phyloP scores from a whole-genome alignment of 2,888 invertebrate genomes.

The Crossocerus cetratus region DNA sequence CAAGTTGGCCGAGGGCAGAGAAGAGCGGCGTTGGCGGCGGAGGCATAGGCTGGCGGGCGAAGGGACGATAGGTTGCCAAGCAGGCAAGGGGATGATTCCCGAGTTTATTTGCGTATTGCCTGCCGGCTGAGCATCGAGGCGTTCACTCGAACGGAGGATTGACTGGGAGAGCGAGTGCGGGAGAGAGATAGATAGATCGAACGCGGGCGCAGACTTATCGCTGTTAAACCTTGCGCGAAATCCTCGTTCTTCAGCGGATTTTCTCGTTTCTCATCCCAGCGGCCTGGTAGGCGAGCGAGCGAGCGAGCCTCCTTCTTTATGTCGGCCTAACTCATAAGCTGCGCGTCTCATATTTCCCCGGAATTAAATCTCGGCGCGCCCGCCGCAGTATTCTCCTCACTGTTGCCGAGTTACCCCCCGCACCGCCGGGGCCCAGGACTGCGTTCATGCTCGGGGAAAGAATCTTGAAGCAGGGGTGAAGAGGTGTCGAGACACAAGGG shows the following conservation, averaged over 20 bases:
- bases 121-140: constrained; percentile 73
- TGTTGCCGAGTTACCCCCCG: too few species aligned
- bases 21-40: too few species aligned
- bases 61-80: constrained; percentile 29
- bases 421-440: too few species aligned
- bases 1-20: constrained; percentile 20
- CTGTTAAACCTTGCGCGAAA: constrained; percentile 36
- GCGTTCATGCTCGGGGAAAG: not conserved
- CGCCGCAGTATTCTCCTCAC: too few species aligned
- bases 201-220: constrained; percentile 55
- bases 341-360: too few species aligned
- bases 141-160: constrained; percentile 54
- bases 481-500: not conserved
- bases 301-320: too few species aligned
- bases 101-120: constrained; percentile 75
- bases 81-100: constrained; percentile 38
- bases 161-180: constrained; percentile 30
- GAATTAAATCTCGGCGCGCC: too few species aligned
- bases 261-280: constrained; percentile 1
- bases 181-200: constrained; percentile 55
- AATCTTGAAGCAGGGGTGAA: not conserved
- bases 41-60: too few species aligned
- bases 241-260: constrained; percentile 27
- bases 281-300: too few species aligned
- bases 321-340: too few species aligned